phyloP scores from a whole-genome alignment of 1,140 invertebrate species.

The Planococcus citri region DNA sequence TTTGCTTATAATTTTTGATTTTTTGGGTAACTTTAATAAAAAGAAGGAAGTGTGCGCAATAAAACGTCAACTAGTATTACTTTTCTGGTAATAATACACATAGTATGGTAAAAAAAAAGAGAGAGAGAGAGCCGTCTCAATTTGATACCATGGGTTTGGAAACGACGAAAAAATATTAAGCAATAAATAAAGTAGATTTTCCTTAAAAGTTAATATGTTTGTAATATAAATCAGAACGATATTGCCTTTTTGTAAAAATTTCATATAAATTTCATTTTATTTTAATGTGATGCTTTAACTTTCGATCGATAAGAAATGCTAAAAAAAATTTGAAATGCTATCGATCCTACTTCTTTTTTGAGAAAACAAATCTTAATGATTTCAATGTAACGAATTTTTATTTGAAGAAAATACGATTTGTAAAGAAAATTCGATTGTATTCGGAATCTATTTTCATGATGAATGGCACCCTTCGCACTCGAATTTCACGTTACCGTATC shows the following conservation, averaged over 20 bases:
- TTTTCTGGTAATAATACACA: background rate
- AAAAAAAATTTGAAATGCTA: background rate
- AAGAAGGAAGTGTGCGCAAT: background rate
- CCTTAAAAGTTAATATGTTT: slow-evolving; percentile 20
- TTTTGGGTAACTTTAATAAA: background rate
- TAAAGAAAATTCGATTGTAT: too few relatives aligned
- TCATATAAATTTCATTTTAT: slow-evolving; percentile 19
- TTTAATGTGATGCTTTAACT: background rate
- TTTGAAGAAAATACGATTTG: too few relatives aligned
- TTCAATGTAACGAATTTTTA: too few relatives aligned
- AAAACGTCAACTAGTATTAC: slow-evolving; percentile 7
- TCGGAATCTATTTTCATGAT: too few relatives aligned
- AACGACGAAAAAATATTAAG: slow-evolving; percentile 15
- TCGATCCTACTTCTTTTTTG: background rate
- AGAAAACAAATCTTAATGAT: too few relatives aligned
- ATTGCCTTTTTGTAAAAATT: slow-evolving; percentile 20
- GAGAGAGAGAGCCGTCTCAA: background rate
- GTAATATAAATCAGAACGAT: slow-evolving; percentile 19
- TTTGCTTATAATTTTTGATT: background rate
- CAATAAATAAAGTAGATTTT: slow-evolving; percentile 21
- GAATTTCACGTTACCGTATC: too few relatives aligned
- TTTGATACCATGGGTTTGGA: background rate
- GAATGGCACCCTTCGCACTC: too few relatives aligned
- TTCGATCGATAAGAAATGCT: slow-evolving; percentile 11
- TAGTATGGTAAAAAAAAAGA: background rate